A percentile compares a stretch with the other conserved stretches of the same genome.
These are phyloP conservation scores for Phyllopteryx taeniolatus DNA, from an alignment of 2,113 vertebrate species.

Conservation along the genomic window DNA sequence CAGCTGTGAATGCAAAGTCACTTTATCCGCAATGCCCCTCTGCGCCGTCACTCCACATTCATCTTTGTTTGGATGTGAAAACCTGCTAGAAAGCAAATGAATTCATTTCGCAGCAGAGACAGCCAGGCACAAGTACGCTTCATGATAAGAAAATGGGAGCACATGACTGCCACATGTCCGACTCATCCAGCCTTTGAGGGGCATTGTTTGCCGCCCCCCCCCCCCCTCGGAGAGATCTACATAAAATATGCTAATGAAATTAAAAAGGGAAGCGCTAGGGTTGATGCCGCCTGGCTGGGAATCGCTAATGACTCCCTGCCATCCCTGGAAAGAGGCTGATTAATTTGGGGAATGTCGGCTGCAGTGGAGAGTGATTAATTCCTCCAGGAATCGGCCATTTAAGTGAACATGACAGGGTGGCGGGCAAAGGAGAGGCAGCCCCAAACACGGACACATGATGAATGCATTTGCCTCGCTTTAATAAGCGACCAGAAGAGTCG, in stretches of 20 bases:
- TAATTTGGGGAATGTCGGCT: slow-evolving; percentile 65
- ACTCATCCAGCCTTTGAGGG: slow-evolving; percentile 31
- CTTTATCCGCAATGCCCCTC: slow-evolving; percentile 26
- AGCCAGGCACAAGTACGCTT: slow-evolving; percentile 8
- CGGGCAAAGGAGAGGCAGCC: slow-evolving; percentile 42
- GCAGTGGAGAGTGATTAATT: slow-evolving; percentile 67
- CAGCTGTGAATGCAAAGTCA: slow-evolving; percentile 33
- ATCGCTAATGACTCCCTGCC: slow-evolving; percentile 66
- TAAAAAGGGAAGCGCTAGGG: slow-evolving; percentile 56
- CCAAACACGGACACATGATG: slow-evolving; percentile 63
- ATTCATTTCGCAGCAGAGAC: slow-evolving; percentile 16
- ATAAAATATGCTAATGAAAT: slow-evolving; percentile 75
- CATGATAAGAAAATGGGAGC: slow-evolving; percentile 12
- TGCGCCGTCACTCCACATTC: slow-evolving; percentile 22
- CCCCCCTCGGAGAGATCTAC: slow-evolving; percentile 46
- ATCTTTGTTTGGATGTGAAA: slow-evolving; percentile 35
- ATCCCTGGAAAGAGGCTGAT: slow-evolving; percentile 65
- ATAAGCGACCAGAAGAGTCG: slow-evolving; percentile 52
- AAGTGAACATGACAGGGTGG: slow-evolving; percentile 56
- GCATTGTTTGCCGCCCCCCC: slow-evolving; percentile 47
- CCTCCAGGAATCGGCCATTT: slow-evolving; percentile 67
- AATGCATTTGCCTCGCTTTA: slow-evolving; percentile 69
- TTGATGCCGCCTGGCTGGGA: slow-evolving; percentile 50
- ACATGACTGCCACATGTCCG: slow-evolving; percentile 19
- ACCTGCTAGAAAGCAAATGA: slow-evolving; percentile 15